Percentiles rank a stretch among this genome's conserved stretches.
phyloP scores from a whole-genome alignment of 2,113 vertebrate genomes.

The Caloenas nicobarica region DNA sequence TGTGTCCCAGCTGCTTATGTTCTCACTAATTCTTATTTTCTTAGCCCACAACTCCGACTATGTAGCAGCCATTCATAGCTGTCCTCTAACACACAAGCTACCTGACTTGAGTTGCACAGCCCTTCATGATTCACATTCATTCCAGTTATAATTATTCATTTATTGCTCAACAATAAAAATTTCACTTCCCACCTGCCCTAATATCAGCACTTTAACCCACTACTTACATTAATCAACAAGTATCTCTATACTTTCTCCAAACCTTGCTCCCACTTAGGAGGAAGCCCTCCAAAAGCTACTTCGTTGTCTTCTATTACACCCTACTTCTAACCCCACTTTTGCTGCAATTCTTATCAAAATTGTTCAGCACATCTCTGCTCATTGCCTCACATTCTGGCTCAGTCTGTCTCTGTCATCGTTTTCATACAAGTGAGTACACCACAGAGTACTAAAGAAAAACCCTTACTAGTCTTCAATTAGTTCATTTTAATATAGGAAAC shows the following conservation, averaged over 20 bases:
- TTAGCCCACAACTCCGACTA: background rate
- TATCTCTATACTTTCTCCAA: background rate
- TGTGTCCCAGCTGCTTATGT: background rate
- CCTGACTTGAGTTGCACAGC: background rate
- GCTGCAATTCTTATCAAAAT: background rate
- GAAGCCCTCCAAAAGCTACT: background rate
- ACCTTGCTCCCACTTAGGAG: background rate
- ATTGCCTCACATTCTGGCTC: background rate
- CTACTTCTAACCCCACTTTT: accelerated
- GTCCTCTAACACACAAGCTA: background rate
- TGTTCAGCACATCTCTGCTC: background rate
- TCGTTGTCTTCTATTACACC: background rate
- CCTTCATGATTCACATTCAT: background rate
- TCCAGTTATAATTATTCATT: background rate
- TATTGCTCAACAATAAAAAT: background rate
- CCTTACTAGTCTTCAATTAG: background rate
- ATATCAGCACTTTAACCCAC: background rate
- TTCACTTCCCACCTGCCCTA: background rate
- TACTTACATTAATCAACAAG: background rate
- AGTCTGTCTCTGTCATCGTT: background rate
- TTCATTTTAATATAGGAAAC: background rate
- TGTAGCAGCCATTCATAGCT: background rate
- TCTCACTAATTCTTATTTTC: background rate
- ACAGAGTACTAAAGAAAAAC: background rate
- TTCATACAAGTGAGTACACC: background rate